phyloP scores from a whole-genome alignment of 2,797 vertebrate species.

The Eurystomus glaucurus region DNA sequence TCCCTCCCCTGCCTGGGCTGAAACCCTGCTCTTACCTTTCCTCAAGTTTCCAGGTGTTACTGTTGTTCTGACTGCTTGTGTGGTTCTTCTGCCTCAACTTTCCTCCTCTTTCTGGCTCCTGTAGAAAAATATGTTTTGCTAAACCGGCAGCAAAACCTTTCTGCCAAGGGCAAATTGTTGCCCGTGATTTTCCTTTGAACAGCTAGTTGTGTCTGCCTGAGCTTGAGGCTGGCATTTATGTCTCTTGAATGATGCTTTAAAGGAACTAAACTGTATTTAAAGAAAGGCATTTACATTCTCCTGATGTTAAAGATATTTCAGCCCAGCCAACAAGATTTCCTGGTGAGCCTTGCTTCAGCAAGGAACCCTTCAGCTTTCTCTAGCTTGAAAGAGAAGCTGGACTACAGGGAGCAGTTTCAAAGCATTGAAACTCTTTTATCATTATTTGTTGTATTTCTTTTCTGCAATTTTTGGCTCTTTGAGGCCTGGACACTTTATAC shows the following conservation, averaged over 20 bases:
- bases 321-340: neutral
- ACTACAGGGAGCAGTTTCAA: neutral
- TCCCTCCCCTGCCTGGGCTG: neutral
- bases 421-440: neutral
- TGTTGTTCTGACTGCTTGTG: neutral
- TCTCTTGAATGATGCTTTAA: constrained; percentile 38
- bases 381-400: neutral
- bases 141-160: constrained; percentile 1
- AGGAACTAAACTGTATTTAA: constrained; percentile 58
- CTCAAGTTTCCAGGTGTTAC: neutral
- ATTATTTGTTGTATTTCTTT: neutral
- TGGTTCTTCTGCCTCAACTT: neutral
- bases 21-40: neutral
- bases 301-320: constrained; percentile 24
- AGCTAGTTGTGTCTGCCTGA: neutral
- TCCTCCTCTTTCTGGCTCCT: neutral
- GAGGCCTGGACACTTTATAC: neutral
- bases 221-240: constrained; percentile 40
- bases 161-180: constrained; percentile 1
- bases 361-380: neutral
- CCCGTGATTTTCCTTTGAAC: neutral
- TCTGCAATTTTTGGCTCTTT: neutral
- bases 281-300: constrained; percentile 19
- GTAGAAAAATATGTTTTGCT: neutral
- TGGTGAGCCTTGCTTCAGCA: neutral